phyloP scores from a whole-genome alignment of 2,888 invertebrate genomes.

The Endomychus coccineus region DNA sequence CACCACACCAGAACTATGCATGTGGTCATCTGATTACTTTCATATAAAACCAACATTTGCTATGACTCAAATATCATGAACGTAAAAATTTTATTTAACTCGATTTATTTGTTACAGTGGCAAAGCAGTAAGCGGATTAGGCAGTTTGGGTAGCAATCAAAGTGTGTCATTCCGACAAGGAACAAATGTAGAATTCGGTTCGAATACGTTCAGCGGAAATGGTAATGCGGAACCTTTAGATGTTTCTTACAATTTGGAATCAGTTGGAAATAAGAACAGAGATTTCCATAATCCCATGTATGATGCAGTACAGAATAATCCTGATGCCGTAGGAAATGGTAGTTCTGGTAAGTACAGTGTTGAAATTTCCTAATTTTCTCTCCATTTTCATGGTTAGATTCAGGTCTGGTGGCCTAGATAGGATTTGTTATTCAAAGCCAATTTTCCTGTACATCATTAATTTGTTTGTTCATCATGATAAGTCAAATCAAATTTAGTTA shows the following conservation, averaged over 20 bases:
- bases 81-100: no score
- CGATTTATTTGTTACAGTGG: constrained; percentile 55
- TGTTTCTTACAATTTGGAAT: constrained; percentile 72
- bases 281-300: constrained; percentile 99
- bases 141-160: constrained; percentile 76
- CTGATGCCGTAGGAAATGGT: constrained; percentile 54
- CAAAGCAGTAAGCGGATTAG: constrained; percentile 70
- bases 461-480: no score
- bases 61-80: no score
- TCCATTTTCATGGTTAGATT: no score
- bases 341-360: constrained; percentile 48
- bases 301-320: constrained; percentile 70
- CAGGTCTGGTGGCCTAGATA: no score
- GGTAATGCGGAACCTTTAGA: constrained; percentile 58
- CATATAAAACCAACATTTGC: no score
- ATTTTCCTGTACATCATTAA: no score
- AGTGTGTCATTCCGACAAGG: constrained; percentile 91
- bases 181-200: constrained; percentile 84
- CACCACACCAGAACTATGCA: no score
- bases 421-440: no score
- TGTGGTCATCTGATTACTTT: no score
- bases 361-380: no score
- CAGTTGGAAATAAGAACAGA: constrained; percentile 68
- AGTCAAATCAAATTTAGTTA: no score
- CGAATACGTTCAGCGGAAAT: constrained; percentile 49